phyloP scores from a whole-genome alignment of 2,888 invertebrate genomes.

The Lycaena phlaeas region DNA sequence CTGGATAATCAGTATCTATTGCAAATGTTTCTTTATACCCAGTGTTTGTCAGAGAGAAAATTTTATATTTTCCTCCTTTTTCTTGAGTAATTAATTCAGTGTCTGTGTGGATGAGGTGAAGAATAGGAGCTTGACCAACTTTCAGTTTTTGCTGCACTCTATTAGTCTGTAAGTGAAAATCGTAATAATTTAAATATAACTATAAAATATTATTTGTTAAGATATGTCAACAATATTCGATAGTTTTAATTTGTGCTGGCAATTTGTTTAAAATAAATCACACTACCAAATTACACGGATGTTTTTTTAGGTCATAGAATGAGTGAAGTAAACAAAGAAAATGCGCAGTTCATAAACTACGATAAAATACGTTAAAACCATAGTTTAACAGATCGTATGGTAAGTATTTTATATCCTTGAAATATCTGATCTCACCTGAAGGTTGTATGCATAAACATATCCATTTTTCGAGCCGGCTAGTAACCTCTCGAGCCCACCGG shows the following conservation, averaged over 20 bases:
- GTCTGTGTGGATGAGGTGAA: conserved; percentile 74
- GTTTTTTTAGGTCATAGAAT: conserved; percentile 53
- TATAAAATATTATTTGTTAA: no score
- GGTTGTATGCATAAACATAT: conserved; percentile 83
- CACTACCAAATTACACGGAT: conserved; percentile 15
- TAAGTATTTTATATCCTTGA: conserved; percentile 31
- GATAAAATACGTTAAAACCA: conserved; percentile 19
- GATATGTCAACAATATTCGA: neutral
- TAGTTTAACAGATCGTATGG: conserved; percentile 26
- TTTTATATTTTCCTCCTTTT: conserved; percentile 79
- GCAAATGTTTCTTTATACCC: conserved; percentile 74
- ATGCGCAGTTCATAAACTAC: conserved; percentile 24
- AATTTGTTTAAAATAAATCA: conserved; percentile 7
- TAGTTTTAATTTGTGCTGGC: conserved; percentile 1
- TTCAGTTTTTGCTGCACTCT: conserved; percentile 77
- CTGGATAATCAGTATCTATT: conserved; percentile 75
- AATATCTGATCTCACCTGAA: conserved; percentile 75
- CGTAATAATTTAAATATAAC: neutral
- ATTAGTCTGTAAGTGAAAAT: conserved; percentile 74
- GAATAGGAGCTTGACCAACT: conserved; percentile 76
- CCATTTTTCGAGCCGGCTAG: conserved; percentile 84
- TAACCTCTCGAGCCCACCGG: conserved; percentile 74
- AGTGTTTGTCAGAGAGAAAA: conserved; percentile 75
- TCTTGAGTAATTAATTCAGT: conserved; percentile 81
- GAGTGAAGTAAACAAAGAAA: conserved; percentile 56